Base-by-base conservation (phyloP, 2,888 invertebrate species). In the Drosophila atroscutellata region DNA sequence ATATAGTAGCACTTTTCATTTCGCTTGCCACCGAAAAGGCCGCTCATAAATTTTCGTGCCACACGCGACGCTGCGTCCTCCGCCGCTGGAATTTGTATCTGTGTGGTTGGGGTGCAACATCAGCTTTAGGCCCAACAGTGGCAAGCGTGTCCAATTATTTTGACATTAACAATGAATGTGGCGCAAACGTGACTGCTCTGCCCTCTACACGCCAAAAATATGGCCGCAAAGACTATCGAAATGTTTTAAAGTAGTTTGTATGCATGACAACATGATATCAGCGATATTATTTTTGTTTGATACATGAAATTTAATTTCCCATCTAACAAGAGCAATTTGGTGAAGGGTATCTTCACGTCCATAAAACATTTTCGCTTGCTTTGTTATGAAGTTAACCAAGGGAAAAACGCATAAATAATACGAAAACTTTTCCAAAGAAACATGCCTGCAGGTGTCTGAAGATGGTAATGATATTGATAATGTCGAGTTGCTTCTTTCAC, bases 121-220 rank as follows among this genome's bases (percentile, higher is more conserved):
- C 55, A 59, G 72, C 61, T 65, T 59, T 54, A 69, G 57, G 64
- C 56, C 68, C 69, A 54, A 63, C 57, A 66, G 63, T 77, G 83
- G 90, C 89, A 88, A 90, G 80, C 87, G 90, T 90, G 87, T 89
- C 80, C 91, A 90, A 91, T 91, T 90, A 90, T 90, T 91, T 91
- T 90, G 90, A 87, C 91, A 90, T 91, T 90, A 91, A 86, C 89
- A 89, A 82, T 89, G 75, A 89, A 90, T 90, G 76, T 87, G 86
- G 76, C 80, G 77, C 90, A 90, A 45, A 90, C 76, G 37, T 61
- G 67, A 47, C 65, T 39, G 62, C n/a, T 51, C 54, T 69, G 61
- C 82, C 47, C 63, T 67, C 28, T 18, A 70, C 15, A 32, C 32
- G 3, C 28, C 6, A 9, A 2, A 8, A 20, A 11, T 8, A 18